These are phyloP conservation scores for Symphodus melops DNA, from an alignment of 2,113 vertebrate species.

Conservation along the genomic window DNA sequence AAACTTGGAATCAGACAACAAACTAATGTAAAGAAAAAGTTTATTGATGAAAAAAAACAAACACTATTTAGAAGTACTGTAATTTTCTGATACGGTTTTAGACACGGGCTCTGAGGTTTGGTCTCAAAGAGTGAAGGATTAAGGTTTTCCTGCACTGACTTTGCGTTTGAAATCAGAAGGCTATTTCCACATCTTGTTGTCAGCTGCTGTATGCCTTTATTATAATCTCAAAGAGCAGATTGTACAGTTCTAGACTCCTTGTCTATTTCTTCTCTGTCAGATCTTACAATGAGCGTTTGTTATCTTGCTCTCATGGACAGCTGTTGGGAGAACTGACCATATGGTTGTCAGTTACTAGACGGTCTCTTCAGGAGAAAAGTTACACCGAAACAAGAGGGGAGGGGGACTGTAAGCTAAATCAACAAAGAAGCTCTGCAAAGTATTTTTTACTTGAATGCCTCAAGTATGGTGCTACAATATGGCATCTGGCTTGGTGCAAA, in stretches of 20 bases:
- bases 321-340: slow-evolving; percentile 26
- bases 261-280: background rate
- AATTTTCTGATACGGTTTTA: background rate
- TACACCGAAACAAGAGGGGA: slow-evolving; percentile 3
- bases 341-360: slow-evolving; percentile 33
- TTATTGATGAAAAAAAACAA: background rate
- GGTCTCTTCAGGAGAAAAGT: background rate
- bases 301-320: slow-evolving; percentile 22
- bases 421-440: slow-evolving; percentile 39
- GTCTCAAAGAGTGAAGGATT: background rate
- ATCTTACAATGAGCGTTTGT: slow-evolving; percentile 8
- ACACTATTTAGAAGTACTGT: background rate
- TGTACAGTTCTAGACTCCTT: background rate
- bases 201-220: background rate
- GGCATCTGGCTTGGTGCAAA: slow-evolving; percentile 56
- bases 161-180: background rate
- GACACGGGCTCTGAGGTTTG: too few species aligned
- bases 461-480: slow-evolving; percentile 56
- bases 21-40: background rate
- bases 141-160: background rate
- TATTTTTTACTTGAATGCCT: slow-evolving; percentile 41
- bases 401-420: background rate
- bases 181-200: background rate
- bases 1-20: background rate
- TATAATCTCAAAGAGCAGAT: background rate